Conservation (phyloP, 2,888 invertebrate species). For the Drepana falcataria region DNA sequence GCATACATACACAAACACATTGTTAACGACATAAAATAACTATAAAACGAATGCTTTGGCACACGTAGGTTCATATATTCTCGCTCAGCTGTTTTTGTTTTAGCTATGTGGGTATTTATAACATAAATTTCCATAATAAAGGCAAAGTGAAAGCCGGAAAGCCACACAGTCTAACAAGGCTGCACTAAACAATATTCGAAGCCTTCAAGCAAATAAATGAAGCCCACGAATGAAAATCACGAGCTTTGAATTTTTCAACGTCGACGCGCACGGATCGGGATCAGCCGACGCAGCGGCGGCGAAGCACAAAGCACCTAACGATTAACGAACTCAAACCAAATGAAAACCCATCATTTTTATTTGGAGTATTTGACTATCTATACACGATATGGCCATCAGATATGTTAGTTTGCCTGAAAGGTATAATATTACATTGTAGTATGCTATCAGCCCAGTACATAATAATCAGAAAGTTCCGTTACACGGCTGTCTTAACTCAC, state of each 20-base stretch:
- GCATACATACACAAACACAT: background rate
- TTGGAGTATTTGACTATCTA: constrained; percentile 29
- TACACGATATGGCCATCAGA: constrained; percentile 21
- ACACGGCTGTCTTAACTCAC: constrained; percentile 10
- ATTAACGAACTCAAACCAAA: constrained; percentile 64
- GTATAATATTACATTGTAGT: constrained; percentile 10
- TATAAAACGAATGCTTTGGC: background rate
- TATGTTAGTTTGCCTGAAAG: constrained; percentile 7
- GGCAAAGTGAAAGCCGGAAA: constrained; percentile 47
- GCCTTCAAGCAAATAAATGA: constrained; percentile 62
- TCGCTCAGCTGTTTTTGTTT: constrained; percentile 1
- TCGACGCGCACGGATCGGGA: constrained; percentile 61
- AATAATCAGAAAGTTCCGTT: constrained; percentile 14
- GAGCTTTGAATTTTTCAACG: constrained; percentile 73
- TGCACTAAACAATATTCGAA: constrained; percentile 59
- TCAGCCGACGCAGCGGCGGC: constrained; percentile 52
- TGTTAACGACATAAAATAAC: constrained; percentile 1
- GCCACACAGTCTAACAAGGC: constrained; percentile 27
- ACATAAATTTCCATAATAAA: constrained; percentile 30
- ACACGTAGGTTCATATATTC: background rate
- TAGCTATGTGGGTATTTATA: background rate
- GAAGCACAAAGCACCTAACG: constrained; percentile 57
- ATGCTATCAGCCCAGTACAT: constrained; percentile 7
- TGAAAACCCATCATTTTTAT: constrained; percentile 59
- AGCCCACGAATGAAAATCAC: constrained; percentile 72